Evolutionary conservation across 2,888 invertebrate species (phyloP).

Genomic region (Hemaris fuciformis): DNA sequence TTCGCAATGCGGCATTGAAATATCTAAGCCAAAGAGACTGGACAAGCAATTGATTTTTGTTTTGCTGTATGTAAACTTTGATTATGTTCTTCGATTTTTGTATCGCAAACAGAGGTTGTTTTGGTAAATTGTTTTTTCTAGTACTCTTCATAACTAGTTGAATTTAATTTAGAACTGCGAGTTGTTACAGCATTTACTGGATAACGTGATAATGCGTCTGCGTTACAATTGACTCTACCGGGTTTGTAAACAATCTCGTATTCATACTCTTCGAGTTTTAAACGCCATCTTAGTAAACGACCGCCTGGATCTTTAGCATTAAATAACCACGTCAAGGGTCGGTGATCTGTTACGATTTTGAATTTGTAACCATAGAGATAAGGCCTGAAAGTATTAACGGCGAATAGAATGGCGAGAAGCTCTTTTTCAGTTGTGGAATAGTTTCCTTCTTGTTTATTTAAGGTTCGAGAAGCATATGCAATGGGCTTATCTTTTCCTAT

Average conservation of each 20-base stretch:
- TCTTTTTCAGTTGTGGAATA: conserved; percentile 14
- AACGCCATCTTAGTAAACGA: conserved; percentile 6
- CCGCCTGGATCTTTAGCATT: conserved; percentile 1
- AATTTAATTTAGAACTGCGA: neutral
- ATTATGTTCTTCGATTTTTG: neutral
- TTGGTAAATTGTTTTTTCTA: conserved; percentile 10
- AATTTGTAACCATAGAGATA: neutral
- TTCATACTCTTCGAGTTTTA: conserved; percentile 5
- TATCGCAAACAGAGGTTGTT: neutral
- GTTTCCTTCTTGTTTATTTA: conserved; percentile 14
- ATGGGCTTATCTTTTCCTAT: conserved; percentile 9
- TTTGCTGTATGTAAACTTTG: neutral
- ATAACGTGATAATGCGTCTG: conserved; percentile 10
- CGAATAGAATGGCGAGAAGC: conserved; percentile 6
- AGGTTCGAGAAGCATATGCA: conserved; percentile 13
- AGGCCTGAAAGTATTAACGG: conserved; percentile 4
- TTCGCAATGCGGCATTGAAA: neutral
- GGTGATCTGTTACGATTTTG: conserved; percentile 7
- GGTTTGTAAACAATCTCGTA: neutral
- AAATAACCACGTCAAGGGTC: neutral
- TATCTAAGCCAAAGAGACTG: neutral
- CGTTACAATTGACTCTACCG: neutral
- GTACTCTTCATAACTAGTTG: neutral
- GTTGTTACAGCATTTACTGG: neutral
- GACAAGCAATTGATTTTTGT: neutral